Base-by-base conservation (phyloP, 2,888 invertebrate species). In the Cryptus viduatorius region DNA sequence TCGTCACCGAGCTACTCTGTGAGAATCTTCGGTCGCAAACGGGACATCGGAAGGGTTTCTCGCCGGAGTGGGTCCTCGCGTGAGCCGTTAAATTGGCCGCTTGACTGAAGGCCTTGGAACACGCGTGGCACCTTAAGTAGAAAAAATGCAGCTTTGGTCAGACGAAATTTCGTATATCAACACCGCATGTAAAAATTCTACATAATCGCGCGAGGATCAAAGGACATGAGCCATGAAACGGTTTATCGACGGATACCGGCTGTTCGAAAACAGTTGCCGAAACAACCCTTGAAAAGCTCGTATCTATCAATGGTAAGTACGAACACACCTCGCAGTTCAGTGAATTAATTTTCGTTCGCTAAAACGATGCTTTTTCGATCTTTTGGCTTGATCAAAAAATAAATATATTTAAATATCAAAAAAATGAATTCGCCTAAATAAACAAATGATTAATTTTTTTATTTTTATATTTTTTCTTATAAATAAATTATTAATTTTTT, bases 41-140 rank as follows among this genome's bases (percentile, higher is more conserved):
- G 29, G 98, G 98, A 95, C 99, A 99, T 89, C 97, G 96, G 90
- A 99, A 99, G 59, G 99, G 99, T 93, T 99, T 99, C 94, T 99
- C 99, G 0, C 99, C 99, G 83, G 97, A 97, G 94, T 99, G 99
- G 4, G 98, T 98, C 88, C 98, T 95, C 19, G 98, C 98, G 94
- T 99, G 99, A 12, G 99, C 99, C 8, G 99, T 99, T 88, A 99
- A 94, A 94, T 99, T 99, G 86, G 99, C 99, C 64, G 99, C 99
- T 94, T 99, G 99, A 68, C 98, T 98, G 94, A 99, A 99, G 88
- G 98, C 98, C 94, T 99, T 99, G 93, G 97, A 97, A 94, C 99
- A 99, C 91, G 98, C 98, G 71, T 97, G 96, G 93, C 98, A 98
- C 87, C 93, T 93, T 86, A 8, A 80, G 82, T 79, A 72, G 61